Conservation (phyloP, 2,797 vertebrate genomes). For the Toxotes lorentzi region DNA sequence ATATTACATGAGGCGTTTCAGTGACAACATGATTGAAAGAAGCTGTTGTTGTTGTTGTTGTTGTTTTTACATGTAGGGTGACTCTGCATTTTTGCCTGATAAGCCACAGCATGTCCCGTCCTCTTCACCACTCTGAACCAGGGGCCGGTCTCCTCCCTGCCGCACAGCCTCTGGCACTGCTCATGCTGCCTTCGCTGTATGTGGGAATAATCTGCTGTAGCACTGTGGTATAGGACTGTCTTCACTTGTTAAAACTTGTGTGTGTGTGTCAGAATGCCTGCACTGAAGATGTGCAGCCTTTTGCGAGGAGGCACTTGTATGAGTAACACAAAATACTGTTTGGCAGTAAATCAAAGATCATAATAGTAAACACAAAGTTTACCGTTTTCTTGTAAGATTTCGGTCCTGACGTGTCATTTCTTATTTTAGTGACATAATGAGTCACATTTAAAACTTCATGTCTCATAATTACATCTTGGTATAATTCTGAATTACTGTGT, state of each 20-base stretch:
- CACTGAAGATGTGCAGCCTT: background rate
- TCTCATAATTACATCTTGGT: too few relatives aligned
- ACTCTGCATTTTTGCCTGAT: background rate
- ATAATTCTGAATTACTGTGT: too few relatives aligned
- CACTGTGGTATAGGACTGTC: background rate
- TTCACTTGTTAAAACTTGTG: constrained; percentile 3
- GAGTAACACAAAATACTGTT: background rate
- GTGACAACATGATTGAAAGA: background rate
- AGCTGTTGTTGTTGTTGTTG: background rate
- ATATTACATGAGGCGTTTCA: background rate
- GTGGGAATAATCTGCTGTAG: background rate
- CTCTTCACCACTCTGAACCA: constrained; percentile 29
- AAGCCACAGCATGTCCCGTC: constrained; percentile 21
- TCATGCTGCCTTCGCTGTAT: constrained; percentile 48
- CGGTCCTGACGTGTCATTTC: background rate
- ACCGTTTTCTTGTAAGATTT: background rate
- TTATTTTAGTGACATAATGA: too few relatives aligned
- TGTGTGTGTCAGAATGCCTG: background rate
- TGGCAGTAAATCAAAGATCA: background rate
- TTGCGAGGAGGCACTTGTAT: background rate
- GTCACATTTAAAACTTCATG: too few relatives aligned
- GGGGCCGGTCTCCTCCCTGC: constrained; percentile 33
- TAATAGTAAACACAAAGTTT: background rate
- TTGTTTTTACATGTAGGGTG: background rate
- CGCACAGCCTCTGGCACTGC: background rate